Base-by-base conservation (phyloP, 2,888 invertebrate species). In the Tholera decimalis region DNA sequence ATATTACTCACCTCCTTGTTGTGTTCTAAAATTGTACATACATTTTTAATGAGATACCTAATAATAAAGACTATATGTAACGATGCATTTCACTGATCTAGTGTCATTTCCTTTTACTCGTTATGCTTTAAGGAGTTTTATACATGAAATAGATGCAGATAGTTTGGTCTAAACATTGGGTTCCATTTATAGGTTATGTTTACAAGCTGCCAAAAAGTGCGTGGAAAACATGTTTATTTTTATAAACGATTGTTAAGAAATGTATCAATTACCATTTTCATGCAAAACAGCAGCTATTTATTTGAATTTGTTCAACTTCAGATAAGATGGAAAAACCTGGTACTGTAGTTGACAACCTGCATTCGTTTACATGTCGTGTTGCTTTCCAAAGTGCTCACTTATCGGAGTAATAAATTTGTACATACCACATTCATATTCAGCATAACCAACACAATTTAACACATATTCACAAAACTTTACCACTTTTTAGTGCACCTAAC, bases 141-240 rank as follows among this genome's bases (percentile, higher is more conserved):
- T 30, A 49, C 7, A 24, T 24, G n/a, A 47, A 58, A 44, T 33
- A 30, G 43, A 33, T 5, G 13, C 20, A 50, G 20, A 44, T 35
- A 49, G 43, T 47, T 43, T 43, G 44, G 30, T 65, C 69, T 73
- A 69, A 73, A 78, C 69, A 79, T 74, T 69, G 62, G 47, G 61
- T 46, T 70, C 69, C 65, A 78, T 89, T 94, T 93, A 20, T 88
- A 94, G 94, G 94, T 94, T 94, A 94, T 94, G 94, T 94, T 94
- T 94, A 94, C 94, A 93, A 94, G 90, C 91, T 89, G 82, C 78
- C 70, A 82, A 77, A 83, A 85, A 79, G 79, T 81, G 77, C 80
- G 68, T 77, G 75, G 73, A 80, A 81, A 66, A 64, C 49, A 53
- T 59, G 51, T 62, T 61, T 65, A 65, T 67, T 67, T 50, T 47